These are phyloP conservation scores for Girardia tigrina DNA, from an alignment of 2,888 invertebrate species.

Conservation along the genomic window DNA sequence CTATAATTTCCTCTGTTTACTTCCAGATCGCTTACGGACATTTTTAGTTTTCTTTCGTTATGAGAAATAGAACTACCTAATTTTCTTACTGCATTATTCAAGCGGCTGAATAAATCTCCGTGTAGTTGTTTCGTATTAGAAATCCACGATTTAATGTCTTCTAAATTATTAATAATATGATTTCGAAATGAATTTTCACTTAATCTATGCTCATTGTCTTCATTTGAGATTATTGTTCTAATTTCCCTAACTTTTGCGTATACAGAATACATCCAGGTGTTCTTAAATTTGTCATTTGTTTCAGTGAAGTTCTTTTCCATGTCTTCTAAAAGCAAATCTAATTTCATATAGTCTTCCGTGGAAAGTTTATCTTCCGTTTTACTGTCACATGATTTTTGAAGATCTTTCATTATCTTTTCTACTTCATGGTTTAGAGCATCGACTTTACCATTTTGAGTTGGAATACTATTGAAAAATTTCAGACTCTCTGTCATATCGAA, in stretches of 20 bases:
- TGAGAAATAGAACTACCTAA: background rate
- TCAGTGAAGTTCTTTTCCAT: background rate
- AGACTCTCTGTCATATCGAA: background rate
- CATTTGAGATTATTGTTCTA: background rate
- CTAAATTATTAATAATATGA: background rate
- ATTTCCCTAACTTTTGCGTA: background rate
- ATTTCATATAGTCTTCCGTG: background rate
- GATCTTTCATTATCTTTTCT: background rate
- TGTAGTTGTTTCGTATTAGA: background rate
- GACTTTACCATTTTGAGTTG: background rate
- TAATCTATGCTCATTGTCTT: background rate
- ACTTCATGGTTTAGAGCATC: background rate
- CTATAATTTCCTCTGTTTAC: background rate
- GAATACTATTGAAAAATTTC: background rate
- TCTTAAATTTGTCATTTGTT: background rate
- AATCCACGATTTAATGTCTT: background rate
- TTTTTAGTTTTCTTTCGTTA: background rate
- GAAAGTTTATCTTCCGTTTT: background rate
- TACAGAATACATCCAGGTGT: background rate
- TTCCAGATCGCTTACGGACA: background rate
- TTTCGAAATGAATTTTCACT: background rate
- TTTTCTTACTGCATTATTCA: background rate
- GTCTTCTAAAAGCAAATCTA: slow-evolving; percentile 7
- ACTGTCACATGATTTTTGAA: background rate
- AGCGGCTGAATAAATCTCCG: background rate